Evolutionary conservation across 2,113 vertebrate species (phyloP), one percentile per base, ranked within the genome.

Genomic region (Agelaius tricolor): DNA sequence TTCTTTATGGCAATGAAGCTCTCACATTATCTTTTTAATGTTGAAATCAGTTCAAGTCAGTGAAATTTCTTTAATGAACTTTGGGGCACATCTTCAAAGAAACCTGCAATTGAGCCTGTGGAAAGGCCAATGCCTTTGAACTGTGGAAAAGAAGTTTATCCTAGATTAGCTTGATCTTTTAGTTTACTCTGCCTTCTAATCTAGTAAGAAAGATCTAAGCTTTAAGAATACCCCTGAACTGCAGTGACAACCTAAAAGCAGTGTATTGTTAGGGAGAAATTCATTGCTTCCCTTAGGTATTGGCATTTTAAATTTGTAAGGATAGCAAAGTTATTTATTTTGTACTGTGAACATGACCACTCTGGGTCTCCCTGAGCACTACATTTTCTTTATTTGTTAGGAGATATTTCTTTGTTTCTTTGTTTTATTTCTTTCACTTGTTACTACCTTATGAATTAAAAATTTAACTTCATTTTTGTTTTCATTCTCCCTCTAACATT

Each of bases 51-150:
- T 98, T 98, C 96, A 98, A 98, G 97, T 97, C 96, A 93, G 87
- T 93, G 97, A 98, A 98, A 98, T 98, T 98, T 98, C 97, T 98
- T 98, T 98, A 98, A 98, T 98, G 98, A 99, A 98, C 98, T 97
- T 97, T 96, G 98, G 97, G 97, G 97, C 96, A 96, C 83, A 85
- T 97, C 98, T 98, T 98, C 98, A 98, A 99, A 99, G 98, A 97
- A 97, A 87, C 93, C 96, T 98, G 96, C 96, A 96, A 90, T 96
- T 96, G 94, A 98, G 97, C 96, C 93, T 94, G 82, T 66, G 83
- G 93, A 95, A 96, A 96, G 96, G 87, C 92, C 97, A 96, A 22
- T 96, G 96, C 96, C 97, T 98, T 98, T 98, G 98, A 98, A 98
- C 97, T 98, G 77, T 62, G 67, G 78, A 97, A 93, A 96, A 97